Conservation (phyloP, 2,113 vertebrate species). For the Malurus cyaneus region DNA sequence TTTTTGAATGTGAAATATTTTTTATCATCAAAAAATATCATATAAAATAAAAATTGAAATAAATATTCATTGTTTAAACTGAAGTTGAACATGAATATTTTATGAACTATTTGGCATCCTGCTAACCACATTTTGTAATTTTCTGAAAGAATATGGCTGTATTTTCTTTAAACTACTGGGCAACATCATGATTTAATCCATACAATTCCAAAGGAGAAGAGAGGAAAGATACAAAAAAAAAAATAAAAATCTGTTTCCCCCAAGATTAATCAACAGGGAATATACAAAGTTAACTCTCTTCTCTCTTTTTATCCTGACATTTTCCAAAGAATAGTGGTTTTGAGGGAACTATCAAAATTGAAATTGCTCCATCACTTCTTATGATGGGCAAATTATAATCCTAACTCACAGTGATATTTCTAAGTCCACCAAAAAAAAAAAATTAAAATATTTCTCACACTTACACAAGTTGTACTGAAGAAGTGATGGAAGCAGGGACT, state of each 20-base stretch:
- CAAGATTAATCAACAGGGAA: background rate
- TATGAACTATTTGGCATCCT: background rate
- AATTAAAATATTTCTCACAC: background rate
- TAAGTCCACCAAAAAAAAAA: background rate
- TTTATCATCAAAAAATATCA: background rate
- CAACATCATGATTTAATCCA: background rate
- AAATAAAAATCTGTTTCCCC: background rate
- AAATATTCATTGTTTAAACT: background rate
- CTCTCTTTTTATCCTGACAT: background rate
- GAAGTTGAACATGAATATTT: background rate
- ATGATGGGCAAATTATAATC: background rate
- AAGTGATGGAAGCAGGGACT: background rate
- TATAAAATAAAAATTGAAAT: background rate
- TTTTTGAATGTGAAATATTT: conserved; percentile 9
- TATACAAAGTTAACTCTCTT: background rate
- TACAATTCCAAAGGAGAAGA: background rate
- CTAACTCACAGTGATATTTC: background rate
- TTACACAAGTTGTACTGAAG: background rate
- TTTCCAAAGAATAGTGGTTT: background rate
- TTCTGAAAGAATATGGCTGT: background rate
- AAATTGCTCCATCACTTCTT: background rate
- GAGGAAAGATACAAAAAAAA: background rate
- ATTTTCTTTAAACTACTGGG: background rate
- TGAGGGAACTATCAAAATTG: background rate
- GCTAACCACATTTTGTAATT: background rate